Percentiles rank a stretch among this genome's conserved stretches.
Conservation (phyloP, 2,888 invertebrate genomes). For the Caenorhabditis sp. region DNA sequence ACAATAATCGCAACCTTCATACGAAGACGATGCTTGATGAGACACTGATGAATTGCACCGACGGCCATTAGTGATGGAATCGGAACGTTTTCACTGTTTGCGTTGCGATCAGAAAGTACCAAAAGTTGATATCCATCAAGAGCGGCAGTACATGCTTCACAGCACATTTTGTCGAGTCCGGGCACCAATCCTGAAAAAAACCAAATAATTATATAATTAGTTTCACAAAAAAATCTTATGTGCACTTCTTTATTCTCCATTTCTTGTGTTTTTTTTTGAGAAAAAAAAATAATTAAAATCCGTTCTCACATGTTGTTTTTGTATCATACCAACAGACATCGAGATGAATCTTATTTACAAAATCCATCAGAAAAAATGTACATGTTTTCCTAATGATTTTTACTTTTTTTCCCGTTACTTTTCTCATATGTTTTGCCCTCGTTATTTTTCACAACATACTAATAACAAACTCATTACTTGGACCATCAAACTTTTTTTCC, state of each 20-base stretch:
- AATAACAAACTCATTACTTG: constrained; percentile 44
- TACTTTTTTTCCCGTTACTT: neutral
- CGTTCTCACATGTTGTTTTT: neutral
- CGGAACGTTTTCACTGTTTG: constrained; percentile 71
- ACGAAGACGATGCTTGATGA: constrained; percentile 90
- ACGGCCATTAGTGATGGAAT: constrained; percentile 82
- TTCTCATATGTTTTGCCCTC: neutral
- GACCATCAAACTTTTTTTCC: neutral
- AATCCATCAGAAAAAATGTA: neutral
- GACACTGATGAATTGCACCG: constrained; percentile 91
- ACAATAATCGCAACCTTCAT: constrained; percentile 90
- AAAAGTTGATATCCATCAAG: constrained; percentile 82
- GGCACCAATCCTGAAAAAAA: constrained; percentile 78
- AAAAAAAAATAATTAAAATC: neutral
- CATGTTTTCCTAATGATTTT: neutral
- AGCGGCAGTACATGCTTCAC: constrained; percentile 84
- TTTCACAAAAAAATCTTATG: no score
- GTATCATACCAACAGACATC: neutral
- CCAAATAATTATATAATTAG: no score
- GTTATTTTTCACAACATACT: neutral
- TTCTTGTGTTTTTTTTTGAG: neutral
- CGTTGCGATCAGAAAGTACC: constrained; percentile 82
- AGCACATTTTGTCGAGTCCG: constrained; percentile 82
- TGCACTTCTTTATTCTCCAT: neutral
- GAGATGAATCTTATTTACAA: no score